Base-by-base conservation (phyloP, 2,888 invertebrate genomes). In the Piscicola geometra region DNA sequence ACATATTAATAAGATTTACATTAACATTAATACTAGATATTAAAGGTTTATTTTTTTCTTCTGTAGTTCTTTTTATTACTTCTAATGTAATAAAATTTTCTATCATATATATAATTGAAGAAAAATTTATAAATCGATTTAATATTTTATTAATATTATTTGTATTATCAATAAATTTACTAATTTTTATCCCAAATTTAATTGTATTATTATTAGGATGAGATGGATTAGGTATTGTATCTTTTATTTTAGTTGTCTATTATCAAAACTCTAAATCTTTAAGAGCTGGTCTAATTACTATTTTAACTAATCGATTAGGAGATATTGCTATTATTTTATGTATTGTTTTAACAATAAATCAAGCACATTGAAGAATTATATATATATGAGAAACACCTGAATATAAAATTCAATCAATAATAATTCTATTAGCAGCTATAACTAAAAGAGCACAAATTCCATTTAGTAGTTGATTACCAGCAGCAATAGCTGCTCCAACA, bases 401-500 rank as follows among this genome's bases (percentile, higher is more conserved):
- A n/a, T 64, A 88, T 84, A 82, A 83, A 0, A 12, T 80, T n/a
- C 86, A 88, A 81, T 82, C 86, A 87, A 83, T 84, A 50, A 76
- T 86, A 76, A 73, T 87, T 56, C 75, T 86, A 60, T 72, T 88
- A 30, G 89, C 89, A 0, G 88, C 88, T 74, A 89, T 91, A 86
- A 91, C 91, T 77, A 92, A 92, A 86, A 91, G 91, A 80, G 91
- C 91, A 83, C 91, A 92, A 85, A 89, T 91, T 88, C 91, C 91
- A 69, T 92, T 92, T 90, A 90, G 90, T 78, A 88, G 90, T 68
- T 92, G 91, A 81, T 85, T 91, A 71, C 91, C 91, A 0, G 90
- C 89, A 0, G 91, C 91, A 66, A 91, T 91, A 85, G 90, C 90
- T 0, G 91, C 91, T 67, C 91, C 91, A 50, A 91, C 91, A 0